Evolutionary conservation across 2,888 invertebrate species (phyloP).

Genomic region (Biston stratarius): DNA sequence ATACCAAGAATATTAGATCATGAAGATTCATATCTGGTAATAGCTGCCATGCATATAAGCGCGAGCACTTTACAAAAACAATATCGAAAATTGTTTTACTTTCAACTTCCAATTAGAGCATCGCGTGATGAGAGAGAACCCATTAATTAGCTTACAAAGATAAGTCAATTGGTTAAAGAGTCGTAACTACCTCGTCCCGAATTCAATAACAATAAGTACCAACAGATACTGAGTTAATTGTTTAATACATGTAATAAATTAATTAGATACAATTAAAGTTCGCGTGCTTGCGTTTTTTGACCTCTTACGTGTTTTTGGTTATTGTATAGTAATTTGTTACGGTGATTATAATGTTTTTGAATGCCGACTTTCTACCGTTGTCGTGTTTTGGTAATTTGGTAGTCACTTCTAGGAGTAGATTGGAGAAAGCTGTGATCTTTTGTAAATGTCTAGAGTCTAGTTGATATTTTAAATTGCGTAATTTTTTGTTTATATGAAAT

Average conservation of each 20-base stretch:
- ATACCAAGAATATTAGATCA: too few species aligned
- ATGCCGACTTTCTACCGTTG: slow-evolving; percentile 52
- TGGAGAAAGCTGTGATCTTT: slow-evolving; percentile 3
- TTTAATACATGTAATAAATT: slow-evolving; percentile 86
- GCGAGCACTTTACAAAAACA: slow-evolving; percentile 50
- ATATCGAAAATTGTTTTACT: slow-evolving; percentile 62
- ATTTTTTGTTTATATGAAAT: too few species aligned
- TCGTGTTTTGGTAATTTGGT: slow-evolving; percentile 35
- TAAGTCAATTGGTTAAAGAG: slow-evolving; percentile 81
- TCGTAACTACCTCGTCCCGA: slow-evolving; percentile 65
- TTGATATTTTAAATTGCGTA: not conserved
- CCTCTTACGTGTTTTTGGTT: slow-evolving; percentile 47
- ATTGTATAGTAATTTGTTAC: slow-evolving; percentile 67
- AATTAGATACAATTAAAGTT: slow-evolving; percentile 82
- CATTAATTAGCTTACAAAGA: slow-evolving; percentile 81
- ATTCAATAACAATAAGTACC: slow-evolving; percentile 77
- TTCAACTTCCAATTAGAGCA: slow-evolving; percentile 71
- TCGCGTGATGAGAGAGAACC: slow-evolving; percentile 77
- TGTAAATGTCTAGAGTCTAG: not conserved
- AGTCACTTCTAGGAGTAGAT: slow-evolving; percentile 3
- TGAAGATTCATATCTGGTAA: slow-evolving; percentile 6
- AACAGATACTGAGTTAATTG: slow-evolving; percentile 81
- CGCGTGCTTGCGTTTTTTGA: slow-evolving; percentile 67
- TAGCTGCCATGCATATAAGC: not conserved
- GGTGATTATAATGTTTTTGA: slow-evolving; percentile 59